Evolutionary conservation across 1,140 invertebrate species (phyloP).

Genomic region (Zaprionus capensis): DNA sequence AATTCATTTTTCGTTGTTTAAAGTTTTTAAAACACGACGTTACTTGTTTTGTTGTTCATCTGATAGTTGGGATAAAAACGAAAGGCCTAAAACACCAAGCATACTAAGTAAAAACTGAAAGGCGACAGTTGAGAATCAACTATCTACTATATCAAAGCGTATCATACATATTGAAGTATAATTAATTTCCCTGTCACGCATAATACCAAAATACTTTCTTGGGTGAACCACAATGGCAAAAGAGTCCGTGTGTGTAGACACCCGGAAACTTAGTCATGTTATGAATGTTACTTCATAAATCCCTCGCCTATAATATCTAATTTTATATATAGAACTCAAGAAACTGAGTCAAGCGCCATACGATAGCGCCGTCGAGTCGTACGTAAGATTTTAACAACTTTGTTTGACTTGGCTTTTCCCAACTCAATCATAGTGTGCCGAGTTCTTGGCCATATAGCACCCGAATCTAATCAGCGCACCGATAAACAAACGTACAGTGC

Average conservation of each 20-base stretch:
- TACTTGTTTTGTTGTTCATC: not conserved
- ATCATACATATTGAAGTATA: no score
- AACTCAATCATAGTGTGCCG: conserved; percentile 16
- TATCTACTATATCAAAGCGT: no score
- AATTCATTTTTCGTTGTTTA: conserved; percentile 24
- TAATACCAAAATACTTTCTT: not conserved
- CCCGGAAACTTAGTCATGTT: conserved; percentile 34
- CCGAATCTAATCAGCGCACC: conserved; percentile 41
- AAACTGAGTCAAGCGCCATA: conserved; percentile 34
- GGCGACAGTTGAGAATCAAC: no score
- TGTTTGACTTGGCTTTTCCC: conserved; percentile 19
- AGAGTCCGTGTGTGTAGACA: not conserved
- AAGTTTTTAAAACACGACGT: not conserved
- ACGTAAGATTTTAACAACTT: conserved; percentile 37
- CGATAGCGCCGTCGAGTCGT: conserved; percentile 37
- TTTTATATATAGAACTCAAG: conserved; percentile 27
- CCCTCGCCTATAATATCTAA: conserved; percentile 39
- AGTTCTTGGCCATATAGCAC: conserved; percentile 7
- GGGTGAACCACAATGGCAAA: not conserved
- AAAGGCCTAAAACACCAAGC: not conserved
- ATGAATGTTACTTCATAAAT: conserved; percentile 13
- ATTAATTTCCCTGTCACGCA: not conserved
- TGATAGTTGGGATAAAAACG: not conserved
- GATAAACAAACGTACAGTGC: conserved; percentile 33
- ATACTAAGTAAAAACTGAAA: not conserved